phyloP scores from a whole-genome alignment of 2,888 invertebrate species.

The Phyllotreta striolata region DNA sequence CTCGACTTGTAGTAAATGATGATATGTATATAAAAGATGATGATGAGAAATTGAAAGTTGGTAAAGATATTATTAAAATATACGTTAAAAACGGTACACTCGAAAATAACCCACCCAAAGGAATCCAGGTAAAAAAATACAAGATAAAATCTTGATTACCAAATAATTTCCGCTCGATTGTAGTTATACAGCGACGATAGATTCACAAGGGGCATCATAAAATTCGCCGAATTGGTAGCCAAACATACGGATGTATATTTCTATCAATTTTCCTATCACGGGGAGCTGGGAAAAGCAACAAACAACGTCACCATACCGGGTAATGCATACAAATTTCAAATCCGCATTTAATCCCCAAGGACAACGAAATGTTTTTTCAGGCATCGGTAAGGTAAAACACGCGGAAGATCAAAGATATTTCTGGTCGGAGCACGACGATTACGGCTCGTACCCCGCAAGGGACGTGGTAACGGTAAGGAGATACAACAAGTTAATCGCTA shows the following conservation, averaged over 20 bases:
- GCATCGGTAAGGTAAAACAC: constrained; percentile 44
- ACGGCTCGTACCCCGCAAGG: constrained; percentile 18
- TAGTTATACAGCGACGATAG: constrained; percentile 41
- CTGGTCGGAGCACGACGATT: constrained; percentile 38
- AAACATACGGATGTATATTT: constrained; percentile 30
- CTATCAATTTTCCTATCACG: constrained; percentile 25
- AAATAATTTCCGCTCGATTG: not conserved
- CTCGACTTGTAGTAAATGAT: constrained; percentile 29
- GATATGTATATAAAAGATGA: constrained; percentile 37
- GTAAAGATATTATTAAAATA: constrained; percentile 36
- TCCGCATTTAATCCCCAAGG: too few species aligned
- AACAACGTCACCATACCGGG: constrained; percentile 23
- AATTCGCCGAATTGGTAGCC: constrained; percentile 40
- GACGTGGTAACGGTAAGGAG: constrained; percentile 27
- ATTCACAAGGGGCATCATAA: constrained; percentile 35
- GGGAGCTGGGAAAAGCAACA: constrained; percentile 7
- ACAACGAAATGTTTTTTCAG: constrained; percentile 34
- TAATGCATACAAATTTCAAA: constrained; percentile 6
- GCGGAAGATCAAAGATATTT: constrained; percentile 45
- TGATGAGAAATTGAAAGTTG: constrained; percentile 24
- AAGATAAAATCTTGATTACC: too few species aligned
- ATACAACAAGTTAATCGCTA: constrained; percentile 32
- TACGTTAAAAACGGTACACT: constrained; percentile 37
- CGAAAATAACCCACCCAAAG: constrained; percentile 33
- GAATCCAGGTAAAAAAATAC: constrained; percentile 37